These are phyloP conservation scores for Stenichneumon culpator DNA, from an alignment of 2,888 invertebrate genomes.

Conservation along the genomic window DNA sequence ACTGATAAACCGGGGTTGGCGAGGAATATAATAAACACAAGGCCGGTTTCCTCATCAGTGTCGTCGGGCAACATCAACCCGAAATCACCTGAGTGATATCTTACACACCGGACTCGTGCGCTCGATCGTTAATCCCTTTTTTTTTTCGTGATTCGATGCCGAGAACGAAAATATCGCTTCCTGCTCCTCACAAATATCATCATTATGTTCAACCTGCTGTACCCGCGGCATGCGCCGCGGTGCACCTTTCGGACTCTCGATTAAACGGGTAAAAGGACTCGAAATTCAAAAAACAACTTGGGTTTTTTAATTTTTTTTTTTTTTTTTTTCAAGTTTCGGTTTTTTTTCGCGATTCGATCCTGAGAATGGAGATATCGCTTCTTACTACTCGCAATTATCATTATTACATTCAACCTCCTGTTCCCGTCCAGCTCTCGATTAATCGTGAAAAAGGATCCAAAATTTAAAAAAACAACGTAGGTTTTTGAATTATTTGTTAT, in stretches of 20 bases:
- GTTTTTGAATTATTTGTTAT: too few relatives aligned
- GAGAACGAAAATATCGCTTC: conserved; percentile 38
- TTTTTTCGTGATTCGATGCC: not conserved
- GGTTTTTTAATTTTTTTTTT: too few relatives aligned
- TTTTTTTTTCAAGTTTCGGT: too few relatives aligned
- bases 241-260: too few relatives aligned
- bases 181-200: conserved; percentile 49
- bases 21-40: conserved; percentile 59
- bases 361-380: conserved; percentile 35
- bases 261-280: too few relatives aligned
- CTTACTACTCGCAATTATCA: conserved; percentile 41
- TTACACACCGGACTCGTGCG: conserved; percentile 45
- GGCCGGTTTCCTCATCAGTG: conserved; percentile 56
- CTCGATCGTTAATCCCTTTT: conserved; percentile 43
- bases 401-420: conserved; percentile 30
- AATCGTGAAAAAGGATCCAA: too few relatives aligned
- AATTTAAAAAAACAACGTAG: too few relatives aligned
- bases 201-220: conserved; percentile 31
- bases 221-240: too few relatives aligned
- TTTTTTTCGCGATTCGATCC: not conserved
- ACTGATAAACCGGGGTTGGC: conserved; percentile 35
- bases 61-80: conserved; percentile 52
- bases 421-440: too few relatives aligned
- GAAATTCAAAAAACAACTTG: too few relatives aligned
- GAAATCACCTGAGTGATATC: conserved; percentile 58